These are phyloP conservation scores for Diachrysia chrysitis DNA, from an alignment of 2,888 invertebrate genomes.

Conservation along the genomic window DNA sequence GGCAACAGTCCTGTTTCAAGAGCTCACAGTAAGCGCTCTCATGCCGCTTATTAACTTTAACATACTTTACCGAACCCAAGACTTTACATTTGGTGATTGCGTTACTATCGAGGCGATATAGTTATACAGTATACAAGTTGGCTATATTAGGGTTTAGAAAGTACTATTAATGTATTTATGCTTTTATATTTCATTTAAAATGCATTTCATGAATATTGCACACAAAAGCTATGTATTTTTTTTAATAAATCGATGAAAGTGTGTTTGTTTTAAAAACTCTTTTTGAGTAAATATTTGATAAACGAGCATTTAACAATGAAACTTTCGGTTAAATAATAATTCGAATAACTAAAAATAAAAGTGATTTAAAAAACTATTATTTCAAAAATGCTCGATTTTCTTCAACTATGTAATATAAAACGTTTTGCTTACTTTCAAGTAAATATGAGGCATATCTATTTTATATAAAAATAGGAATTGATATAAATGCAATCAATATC, in stretches of 20 bases:
- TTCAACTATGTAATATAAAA: not conserved
- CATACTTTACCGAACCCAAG: not conserved
- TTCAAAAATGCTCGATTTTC: not conserved
- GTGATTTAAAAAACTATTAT: no score
- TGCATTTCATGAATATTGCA: not conserved
- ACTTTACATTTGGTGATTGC: not conserved
- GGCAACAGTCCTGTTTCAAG: no score
- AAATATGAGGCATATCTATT: not conserved
- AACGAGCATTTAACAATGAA: not conserved
- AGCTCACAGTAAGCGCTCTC: no score
- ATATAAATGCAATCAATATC: conserved; percentile 31
- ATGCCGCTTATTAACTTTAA: not conserved
- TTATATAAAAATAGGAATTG: conserved; percentile 49
- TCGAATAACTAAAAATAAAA: no score
- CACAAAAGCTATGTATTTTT: not conserved
- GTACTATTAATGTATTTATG: not conserved
- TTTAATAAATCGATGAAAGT: not conserved
- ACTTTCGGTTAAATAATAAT: no score
- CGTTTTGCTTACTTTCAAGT: not conserved
- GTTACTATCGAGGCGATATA: not conserved
- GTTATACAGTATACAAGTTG: not conserved
- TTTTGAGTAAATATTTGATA: not conserved
- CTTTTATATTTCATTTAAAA: not conserved
- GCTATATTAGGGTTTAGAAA: not conserved
- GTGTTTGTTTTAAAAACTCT: not conserved